A percentile compares a stretch with the other conserved stretches of the same genome.
Evolutionary conservation across 1,140 invertebrate genomes (phyloP).

Genomic region (Bombus haemorrhoidalis): DNA sequence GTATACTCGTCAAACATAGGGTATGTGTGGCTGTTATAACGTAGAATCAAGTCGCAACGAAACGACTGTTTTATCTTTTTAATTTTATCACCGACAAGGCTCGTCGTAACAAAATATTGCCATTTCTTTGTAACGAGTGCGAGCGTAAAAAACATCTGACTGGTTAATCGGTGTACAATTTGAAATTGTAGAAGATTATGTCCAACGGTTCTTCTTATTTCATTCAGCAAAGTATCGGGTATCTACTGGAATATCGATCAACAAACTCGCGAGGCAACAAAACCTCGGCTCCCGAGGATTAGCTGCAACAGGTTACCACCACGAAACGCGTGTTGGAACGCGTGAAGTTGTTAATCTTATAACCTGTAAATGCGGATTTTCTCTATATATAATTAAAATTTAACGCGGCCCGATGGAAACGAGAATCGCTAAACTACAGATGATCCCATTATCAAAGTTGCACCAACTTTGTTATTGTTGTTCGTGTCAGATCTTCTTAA

Average conservation of each 20-base stretch:
- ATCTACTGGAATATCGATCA: background rate
- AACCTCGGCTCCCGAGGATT: background rate
- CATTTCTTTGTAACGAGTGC: no score
- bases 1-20: no score
- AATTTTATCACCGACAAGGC: no score
- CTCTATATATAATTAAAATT: slow-evolving; percentile 37
- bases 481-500: background rate
- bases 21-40: no score
- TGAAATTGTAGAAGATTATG: no score
- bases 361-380: slow-evolving; percentile 6
- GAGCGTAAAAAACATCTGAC: no score
- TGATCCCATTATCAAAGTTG: slow-evolving; percentile 31
- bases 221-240: background rate
- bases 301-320: slow-evolving; percentile 42
- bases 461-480: slow-evolving; percentile 34
- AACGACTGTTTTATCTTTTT: no score
- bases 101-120: no score
- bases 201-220: background rate
- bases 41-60: no score
- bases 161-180: no score
- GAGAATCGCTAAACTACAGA: slow-evolving; percentile 7
- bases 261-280: background rate
- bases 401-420: background rate
- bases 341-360: slow-evolving; percentile 33
- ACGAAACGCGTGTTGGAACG: background rate